A percentile compares a stretch with the other conserved stretches of the same genome.
phyloP scores from a whole-genome alignment of 53 echinoderm and acorn worm species.

The Paelopatides confundens region DNA sequence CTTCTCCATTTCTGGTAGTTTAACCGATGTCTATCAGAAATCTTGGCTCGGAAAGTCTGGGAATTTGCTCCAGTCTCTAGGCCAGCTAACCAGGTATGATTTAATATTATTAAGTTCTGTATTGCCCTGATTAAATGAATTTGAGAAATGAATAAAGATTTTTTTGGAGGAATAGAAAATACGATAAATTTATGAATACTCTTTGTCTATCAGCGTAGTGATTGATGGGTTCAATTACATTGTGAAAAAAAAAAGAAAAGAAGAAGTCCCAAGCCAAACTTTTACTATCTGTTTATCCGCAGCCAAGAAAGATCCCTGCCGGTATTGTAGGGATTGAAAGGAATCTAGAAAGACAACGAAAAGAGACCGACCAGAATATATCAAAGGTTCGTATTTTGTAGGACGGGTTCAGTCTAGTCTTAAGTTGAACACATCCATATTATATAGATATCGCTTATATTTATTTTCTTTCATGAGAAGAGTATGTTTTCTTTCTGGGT shows the following conservation, averaged over 20 bases:
- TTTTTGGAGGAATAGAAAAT: too few relatives aligned
- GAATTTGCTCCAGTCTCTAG: slow-evolving; percentile 59
- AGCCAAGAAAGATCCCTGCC: slow-evolving; percentile 85
- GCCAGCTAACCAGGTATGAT: slow-evolving; percentile 46
- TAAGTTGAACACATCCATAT: not conserved
- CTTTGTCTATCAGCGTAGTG: too few relatives aligned
- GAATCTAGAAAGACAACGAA: slow-evolving; percentile 85
- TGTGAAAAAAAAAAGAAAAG: too few relatives aligned
- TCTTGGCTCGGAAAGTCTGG: slow-evolving; percentile 81
- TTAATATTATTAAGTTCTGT: too few relatives aligned
- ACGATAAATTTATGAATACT: too few relatives aligned
- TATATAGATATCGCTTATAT: too few relatives aligned
- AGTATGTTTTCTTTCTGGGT: not conserved
- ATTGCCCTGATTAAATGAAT: too few relatives aligned
- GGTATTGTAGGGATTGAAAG: slow-evolving; percentile 96
- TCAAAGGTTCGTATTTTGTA: slow-evolving; percentile 70
- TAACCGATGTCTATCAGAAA: slow-evolving; percentile 86
- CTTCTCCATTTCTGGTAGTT: slow-evolving; percentile 58
- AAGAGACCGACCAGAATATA: slow-evolving; percentile 91
- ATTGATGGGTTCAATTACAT: too few relatives aligned
- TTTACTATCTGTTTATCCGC: not conserved
- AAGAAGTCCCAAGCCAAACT: too few relatives aligned
- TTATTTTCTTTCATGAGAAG: too few relatives aligned
- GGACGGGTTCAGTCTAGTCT: not conserved
- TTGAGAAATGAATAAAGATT: too few relatives aligned